Evolutionary conservation across 2,888 invertebrate genomes (phyloP).

Genomic region (Ormyrus pomaceus): DNA sequence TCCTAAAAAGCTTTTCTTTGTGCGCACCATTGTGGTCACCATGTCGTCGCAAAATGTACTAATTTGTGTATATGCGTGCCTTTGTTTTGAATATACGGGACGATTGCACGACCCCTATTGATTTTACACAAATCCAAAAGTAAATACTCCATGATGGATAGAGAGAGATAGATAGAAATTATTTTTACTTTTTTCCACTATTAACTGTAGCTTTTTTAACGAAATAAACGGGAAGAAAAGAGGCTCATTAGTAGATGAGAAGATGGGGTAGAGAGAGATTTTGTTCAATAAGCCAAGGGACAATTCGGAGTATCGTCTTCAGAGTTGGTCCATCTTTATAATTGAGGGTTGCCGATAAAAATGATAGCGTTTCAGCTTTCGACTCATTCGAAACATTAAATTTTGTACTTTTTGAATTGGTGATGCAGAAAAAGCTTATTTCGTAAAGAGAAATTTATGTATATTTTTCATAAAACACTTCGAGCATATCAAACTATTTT

Average conservation of each 20-base stretch:
- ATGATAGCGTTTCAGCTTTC: constrained; percentile 9
- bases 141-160: constrained; percentile 11
- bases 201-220: background rate
- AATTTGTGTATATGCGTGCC: constrained; percentile 3
- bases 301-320: constrained; percentile 29
- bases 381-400: background rate
- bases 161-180: constrained; percentile 11
- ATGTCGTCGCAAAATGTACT: constrained; percentile 7
- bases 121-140: constrained; percentile 45
- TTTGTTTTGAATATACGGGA: constrained; percentile 11
- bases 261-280: background rate
- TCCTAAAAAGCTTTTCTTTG: no score
- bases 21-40: background rate
- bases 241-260: background rate
- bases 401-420: background rate
- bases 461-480: no score
- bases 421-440: background rate
- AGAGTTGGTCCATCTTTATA: constrained; percentile 42
- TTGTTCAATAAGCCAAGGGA: constrained; percentile 27
- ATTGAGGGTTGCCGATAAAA: constrained; percentile 11
- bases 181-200: background rate
- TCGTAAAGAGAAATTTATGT: no score
- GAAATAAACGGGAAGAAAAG: constrained; percentile 10
- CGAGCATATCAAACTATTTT: no score
- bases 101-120: constrained; percentile 9